Evolutionary conservation across 2,888 invertebrate species (phyloP).

Genomic region (Galerucella pusilla): DNA sequence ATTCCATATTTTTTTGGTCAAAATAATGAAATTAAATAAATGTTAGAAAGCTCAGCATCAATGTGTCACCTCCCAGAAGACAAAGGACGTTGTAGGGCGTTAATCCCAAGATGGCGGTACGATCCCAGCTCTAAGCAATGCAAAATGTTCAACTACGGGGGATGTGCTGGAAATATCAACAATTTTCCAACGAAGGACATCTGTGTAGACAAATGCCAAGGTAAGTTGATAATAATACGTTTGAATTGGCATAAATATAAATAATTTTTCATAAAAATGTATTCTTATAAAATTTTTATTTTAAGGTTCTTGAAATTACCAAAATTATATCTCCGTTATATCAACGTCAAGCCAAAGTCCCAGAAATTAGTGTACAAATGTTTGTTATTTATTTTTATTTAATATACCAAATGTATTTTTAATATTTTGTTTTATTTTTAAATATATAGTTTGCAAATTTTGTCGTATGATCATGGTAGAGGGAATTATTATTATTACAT

Average conservation of each 20-base stretch:
- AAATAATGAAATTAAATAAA: not conserved
- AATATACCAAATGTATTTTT: not conserved
- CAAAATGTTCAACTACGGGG: conserved; percentile 68
- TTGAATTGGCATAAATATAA: not conserved
- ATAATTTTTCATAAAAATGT: no score
- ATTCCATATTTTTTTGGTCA: not conserved
- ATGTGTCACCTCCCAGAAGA: conserved; percentile 55
- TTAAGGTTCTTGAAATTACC: not conserved
- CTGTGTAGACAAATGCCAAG: conserved; percentile 67
- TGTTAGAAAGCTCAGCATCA: conserved; percentile 40
- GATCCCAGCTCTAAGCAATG: conserved; percentile 66
- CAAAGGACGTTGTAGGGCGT: conserved; percentile 57
- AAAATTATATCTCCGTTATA: not conserved
- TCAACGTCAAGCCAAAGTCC: not conserved
- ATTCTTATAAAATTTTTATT: not conserved
- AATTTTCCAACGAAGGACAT: conserved; percentile 67
- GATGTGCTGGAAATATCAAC: conserved; percentile 70
- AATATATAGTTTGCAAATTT: no score
- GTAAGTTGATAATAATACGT: conserved; percentile 46
- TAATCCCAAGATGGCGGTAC: conserved; percentile 64
- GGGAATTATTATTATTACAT: no score
- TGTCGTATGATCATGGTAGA: no score
- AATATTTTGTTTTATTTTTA: no score
- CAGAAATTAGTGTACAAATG: not conserved
- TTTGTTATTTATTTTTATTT: not conserved